Base-by-base conservation (phyloP, 2,113 vertebrate genomes). In the Corydoras sp. region DNA sequence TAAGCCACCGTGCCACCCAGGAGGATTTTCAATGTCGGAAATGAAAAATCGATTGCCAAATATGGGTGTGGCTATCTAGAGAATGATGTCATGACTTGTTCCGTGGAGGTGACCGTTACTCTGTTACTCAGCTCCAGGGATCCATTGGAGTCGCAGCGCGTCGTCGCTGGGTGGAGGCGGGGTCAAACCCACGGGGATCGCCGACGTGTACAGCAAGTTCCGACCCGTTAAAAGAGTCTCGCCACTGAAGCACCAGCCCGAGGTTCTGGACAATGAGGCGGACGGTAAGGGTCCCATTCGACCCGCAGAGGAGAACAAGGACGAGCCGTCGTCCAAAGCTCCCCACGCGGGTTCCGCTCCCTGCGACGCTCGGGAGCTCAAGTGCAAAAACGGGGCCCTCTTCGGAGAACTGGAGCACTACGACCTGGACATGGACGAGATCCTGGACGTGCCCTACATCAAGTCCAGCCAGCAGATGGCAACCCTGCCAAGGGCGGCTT, bases 341-440 rank as follows among this genome's bases (percentile, higher is more conserved):
- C 58, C 75, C 58, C 81, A 76, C 4, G 82, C 88, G 54, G 84
- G 84, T 43, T 24, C 18, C 1, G 18, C 18, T 24, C 76, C 89
- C 4, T 79, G 79, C 9, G 87, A 88, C 0, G 85, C 80, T 49
- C 83, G 86, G 0, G 85, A 58, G 1, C 87, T 87, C 71, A 92
- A 92, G 78, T 84, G 77, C 11, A 92, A 91, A 78, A 82, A 84
- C 2, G 59, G 81, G 67, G 76, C 85, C 18, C 78, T 93, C 14
- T 89, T 92, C 58, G 97, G 94, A 0, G 96, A 99, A 73, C 87
- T 97, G 84, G 97, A 99, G 71, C 97, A 99, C 78, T 99, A 99
- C 59, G 97, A 99, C 72, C 89, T 99, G 68, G 96, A 99, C 87
- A 98, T 99, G 97, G 97, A 99, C 79, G 97, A 99, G 89, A 99